Evolutionary conservation across 1,140 invertebrate species (phyloP).

Genomic region (Aphidius ervi): DNA sequence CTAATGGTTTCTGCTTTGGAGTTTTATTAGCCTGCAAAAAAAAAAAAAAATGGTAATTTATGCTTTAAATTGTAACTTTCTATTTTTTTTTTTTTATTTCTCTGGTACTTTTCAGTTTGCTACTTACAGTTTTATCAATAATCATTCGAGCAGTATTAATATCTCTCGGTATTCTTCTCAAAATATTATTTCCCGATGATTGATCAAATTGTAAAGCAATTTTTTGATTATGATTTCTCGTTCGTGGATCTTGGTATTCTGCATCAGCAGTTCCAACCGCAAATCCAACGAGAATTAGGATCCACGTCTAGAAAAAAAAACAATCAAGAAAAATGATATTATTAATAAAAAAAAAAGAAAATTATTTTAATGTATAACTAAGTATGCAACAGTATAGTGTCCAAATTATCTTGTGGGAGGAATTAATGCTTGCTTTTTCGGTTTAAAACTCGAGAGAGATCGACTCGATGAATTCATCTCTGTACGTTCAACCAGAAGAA

Average conservation of each 20-base stretch:
- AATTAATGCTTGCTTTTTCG: not conserved
- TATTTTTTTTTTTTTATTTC: too few species aligned
- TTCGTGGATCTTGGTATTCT: slow-evolving; percentile 31
- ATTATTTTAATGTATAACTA: not conserved
- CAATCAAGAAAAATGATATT: slow-evolving; percentile 6
- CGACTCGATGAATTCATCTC: slow-evolving; percentile 11
- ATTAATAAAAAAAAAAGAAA: slow-evolving; percentile 1
- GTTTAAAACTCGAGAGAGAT: not conserved
- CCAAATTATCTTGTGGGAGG: too few species aligned
- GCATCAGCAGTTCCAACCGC: slow-evolving; percentile 30
- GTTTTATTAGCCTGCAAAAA: not conserved
- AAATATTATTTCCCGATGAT: not conserved
- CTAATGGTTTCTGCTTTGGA: slow-evolving; percentile 10
- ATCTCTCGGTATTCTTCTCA: slow-evolving; percentile 18
- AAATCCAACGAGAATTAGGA: slow-evolving; percentile 33
- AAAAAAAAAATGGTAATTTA: not conserved
- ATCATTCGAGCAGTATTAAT: not conserved
- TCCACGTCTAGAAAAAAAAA: slow-evolving; percentile 32
- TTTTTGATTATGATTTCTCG: slow-evolving; percentile 22
- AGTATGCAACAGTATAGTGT: too few species aligned
- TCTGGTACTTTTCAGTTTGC: too few species aligned
- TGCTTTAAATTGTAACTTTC: too few species aligned
- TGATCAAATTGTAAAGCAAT: slow-evolving; percentile 17
- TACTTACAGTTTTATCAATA: slow-evolving; percentile 2
- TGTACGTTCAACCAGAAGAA: slow-evolving; percentile 33